Percentiles rank a stretch among this genome's conserved stretches.
Evolutionary conservation across 2,888 invertebrate species (phyloP).

Genomic region (Tetrapedia diversipes): DNA sequence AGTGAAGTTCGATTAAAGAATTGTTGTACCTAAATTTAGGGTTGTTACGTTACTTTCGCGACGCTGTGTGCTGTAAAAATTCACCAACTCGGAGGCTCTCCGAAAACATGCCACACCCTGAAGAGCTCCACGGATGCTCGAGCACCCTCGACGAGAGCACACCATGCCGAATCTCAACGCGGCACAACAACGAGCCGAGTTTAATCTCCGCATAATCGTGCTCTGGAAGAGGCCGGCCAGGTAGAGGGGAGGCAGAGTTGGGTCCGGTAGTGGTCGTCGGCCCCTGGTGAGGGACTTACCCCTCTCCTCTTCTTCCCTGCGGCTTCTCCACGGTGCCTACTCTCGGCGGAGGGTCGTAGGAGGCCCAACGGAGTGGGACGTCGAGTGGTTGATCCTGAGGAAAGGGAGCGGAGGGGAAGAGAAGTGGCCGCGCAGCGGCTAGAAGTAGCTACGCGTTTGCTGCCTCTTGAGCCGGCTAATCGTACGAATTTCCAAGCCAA

Average conservation of each 20-base stretch:
- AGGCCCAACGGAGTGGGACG: conserved; percentile 49
- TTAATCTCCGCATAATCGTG: conserved; percentile 61
- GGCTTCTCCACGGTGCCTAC: conserved; percentile 57
- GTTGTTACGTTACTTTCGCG: too few species aligned
- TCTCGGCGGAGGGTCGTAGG: conserved; percentile 56
- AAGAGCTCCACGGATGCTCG: not conserved
- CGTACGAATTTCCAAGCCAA: conserved; percentile 6
- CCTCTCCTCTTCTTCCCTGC: conserved; percentile 51
- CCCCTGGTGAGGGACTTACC: conserved; percentile 61
- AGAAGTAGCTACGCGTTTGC: conserved; percentile 28
- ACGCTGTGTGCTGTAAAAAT: not conserved
- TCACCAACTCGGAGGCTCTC: too few species aligned
- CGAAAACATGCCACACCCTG: not conserved
- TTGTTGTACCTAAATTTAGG: too few species aligned
- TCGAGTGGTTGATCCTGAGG: conserved; percentile 32
- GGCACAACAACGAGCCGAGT: conserved; percentile 52
- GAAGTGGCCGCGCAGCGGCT: conserved; percentile 8
- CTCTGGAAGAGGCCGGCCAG: conserved; percentile 40
- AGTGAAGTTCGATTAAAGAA: too few species aligned
- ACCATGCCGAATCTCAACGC: conserved; percentile 29
- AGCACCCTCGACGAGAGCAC: conserved; percentile 29
- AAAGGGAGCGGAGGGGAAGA: conserved; percentile 11
- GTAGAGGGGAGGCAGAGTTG: conserved; percentile 45
- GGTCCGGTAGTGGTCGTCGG: conserved; percentile 69
- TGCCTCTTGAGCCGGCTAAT: conserved; percentile 12